A percentile compares a stretch with the other conserved stretches of the same genome.
Conservation (phyloP, 1,140 invertebrate genomes). For the Papilio polyxenes region DNA sequence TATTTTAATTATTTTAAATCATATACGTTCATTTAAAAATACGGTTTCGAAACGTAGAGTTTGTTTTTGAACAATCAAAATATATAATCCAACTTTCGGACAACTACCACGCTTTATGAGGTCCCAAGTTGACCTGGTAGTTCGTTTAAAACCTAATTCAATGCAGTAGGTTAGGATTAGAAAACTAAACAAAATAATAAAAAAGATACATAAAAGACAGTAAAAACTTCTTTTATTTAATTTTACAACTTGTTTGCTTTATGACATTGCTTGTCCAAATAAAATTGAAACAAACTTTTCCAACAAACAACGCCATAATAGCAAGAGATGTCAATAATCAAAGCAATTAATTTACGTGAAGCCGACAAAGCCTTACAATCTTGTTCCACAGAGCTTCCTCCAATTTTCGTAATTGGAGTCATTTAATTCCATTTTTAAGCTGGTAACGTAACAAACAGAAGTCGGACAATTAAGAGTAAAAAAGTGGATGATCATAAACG, state of each 20-base stretch:
- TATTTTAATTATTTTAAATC: too few relatives aligned
- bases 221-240: not conserved
- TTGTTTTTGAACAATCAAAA: too few relatives aligned
- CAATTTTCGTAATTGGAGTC: slow-evolving; percentile 23
- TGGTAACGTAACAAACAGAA: not conserved
- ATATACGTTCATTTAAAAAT: too few relatives aligned
- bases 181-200: not conserved
- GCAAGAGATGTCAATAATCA: not conserved
- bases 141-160: not conserved
- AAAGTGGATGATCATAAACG: not conserved
- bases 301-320: slow-evolving; percentile 9
- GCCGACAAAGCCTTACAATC: slow-evolving; percentile 21
- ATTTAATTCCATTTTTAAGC: slow-evolving; percentile 14
- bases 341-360: slow-evolving; percentile 12
- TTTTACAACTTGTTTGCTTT: not conserved
- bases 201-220: not conserved
- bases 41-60: too few relatives aligned
- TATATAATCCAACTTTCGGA: too few relatives aligned
- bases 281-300: slow-evolving; percentile 16
- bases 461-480: not conserved
- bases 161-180: not conserved
- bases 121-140: too few relatives aligned
- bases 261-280: slow-evolving; percentile 1
- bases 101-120: too few relatives aligned
- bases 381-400: slow-evolving; percentile 12